Evolutionary conservation across 1,140 invertebrate genomes (phyloP).

Genomic region (Drosophila ercepeae): DNA sequence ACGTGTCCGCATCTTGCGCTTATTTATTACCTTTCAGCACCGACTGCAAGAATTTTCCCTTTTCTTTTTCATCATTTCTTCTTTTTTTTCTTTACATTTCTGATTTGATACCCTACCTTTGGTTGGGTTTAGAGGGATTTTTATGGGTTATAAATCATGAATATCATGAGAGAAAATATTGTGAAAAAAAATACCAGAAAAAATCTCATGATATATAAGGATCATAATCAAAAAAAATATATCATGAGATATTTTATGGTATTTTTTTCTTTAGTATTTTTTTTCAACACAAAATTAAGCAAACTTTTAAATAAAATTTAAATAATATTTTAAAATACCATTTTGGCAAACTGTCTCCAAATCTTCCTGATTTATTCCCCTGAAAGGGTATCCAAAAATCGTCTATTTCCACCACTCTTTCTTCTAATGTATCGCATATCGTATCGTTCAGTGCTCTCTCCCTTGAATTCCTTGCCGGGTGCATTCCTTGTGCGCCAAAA

Average conservation of each 20-base stretch:
- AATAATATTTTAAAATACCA: no score
- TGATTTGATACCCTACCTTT: constrained; percentile 32
- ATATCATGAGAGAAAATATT: no score
- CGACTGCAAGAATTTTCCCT: constrained; percentile 52
- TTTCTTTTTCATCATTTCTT: constrained; percentile 12
- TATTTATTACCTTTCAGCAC: constrained; percentile 80
- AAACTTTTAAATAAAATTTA: no score
- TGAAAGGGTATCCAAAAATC: background rate
- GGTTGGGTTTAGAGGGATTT: no score
- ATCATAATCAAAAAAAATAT: no score
- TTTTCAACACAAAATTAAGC: no score
- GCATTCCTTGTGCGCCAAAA: constrained; percentile 41
- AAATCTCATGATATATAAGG: no score
- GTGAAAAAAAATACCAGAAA: no score
- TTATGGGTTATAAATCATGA: no score
- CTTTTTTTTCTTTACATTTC: constrained; percentile 19
- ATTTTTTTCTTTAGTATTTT: no score
- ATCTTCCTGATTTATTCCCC: background rate
- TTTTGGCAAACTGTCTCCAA: no score
- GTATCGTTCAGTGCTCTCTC: constrained; percentile 30
- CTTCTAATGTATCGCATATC: constrained; percentile 51
- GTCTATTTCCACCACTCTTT: background rate
- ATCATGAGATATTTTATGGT: no score
- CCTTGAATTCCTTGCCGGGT: constrained; percentile 36
- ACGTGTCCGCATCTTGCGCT: constrained; percentile 76